A percentile compares a stretch with the other conserved stretches of the same genome.
Conservation (phyloP, 2,113 vertebrate genomes). For the Naja naja region DNA sequence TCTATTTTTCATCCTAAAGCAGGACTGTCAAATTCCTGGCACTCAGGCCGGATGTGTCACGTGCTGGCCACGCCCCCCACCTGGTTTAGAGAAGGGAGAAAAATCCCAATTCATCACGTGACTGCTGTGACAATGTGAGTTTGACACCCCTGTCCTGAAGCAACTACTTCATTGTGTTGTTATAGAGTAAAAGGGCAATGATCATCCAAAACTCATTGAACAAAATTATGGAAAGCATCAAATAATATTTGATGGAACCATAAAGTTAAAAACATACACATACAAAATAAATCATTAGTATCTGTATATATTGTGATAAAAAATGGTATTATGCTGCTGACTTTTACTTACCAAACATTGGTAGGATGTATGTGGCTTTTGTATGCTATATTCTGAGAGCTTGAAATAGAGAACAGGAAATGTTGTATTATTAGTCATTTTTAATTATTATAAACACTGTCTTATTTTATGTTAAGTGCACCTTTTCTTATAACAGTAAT, state of each 20-base stretch:
- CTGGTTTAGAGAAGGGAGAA: too few relatives aligned
- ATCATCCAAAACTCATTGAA: not conserved
- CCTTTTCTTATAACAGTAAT: slow-evolving; percentile 52
- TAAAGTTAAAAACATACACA: not conserved
- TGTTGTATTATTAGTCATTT: slow-evolving; percentile 1
- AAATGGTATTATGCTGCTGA: slow-evolving; percentile 52
- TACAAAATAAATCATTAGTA: not conserved
- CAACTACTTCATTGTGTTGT: not conserved
- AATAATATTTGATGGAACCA: not conserved
- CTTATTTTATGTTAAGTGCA: slow-evolving; percentile 61
- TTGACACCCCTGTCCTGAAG: not conserved
- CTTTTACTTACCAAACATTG: slow-evolving; percentile 12
- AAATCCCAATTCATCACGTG: too few relatives aligned
- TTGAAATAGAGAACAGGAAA: slow-evolving; percentile 25
- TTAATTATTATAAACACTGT: slow-evolving; percentile 1
- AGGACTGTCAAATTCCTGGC: too few relatives aligned
- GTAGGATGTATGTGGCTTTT: slow-evolving; percentile 37
- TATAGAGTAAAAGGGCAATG: not conserved
- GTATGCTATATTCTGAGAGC: slow-evolving; percentile 23
- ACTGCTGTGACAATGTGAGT: too few relatives aligned
- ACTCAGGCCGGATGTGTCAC: too few relatives aligned
- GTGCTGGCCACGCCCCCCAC: too few relatives aligned
- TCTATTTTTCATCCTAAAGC: not conserved
- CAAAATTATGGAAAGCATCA: not conserved
- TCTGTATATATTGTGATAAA: slow-evolving; percentile 40